A percentile compares a stretch with the other conserved stretches of the same genome.
phyloP scores from a whole-genome alignment of 2,888 invertebrate genomes.

The Erynnis tages region DNA sequence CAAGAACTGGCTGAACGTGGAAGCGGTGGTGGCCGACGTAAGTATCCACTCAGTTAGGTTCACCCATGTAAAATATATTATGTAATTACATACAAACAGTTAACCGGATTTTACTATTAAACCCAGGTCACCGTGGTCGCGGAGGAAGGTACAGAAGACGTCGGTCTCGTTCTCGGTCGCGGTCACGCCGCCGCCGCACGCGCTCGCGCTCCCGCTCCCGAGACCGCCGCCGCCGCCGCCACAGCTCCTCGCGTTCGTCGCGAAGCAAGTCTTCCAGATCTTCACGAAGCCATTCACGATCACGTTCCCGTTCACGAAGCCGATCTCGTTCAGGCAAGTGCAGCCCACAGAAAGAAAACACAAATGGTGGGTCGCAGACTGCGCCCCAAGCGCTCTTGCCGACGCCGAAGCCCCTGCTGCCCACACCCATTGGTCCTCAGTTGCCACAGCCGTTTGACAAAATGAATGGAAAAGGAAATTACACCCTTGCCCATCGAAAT shows the following conservation, averaged over 20 bases:
- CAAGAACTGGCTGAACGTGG: constrained; percentile 85
- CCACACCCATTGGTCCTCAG: constrained; percentile 61
- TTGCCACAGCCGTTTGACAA: constrained; percentile 45
- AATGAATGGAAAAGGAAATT: constrained; percentile 44
- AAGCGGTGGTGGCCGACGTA: constrained; percentile 76
- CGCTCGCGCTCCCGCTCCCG: constrained; percentile 63
- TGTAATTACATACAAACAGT: no score
- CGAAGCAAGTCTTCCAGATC: constrained; percentile 70
- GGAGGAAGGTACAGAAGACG: constrained; percentile 63
- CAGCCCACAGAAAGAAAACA: constrained; percentile 65
- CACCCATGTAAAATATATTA: no score
- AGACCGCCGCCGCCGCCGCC: constrained; percentile 68
- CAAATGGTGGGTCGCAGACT: constrained; percentile 53
- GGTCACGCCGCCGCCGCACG: constrained; percentile 54
- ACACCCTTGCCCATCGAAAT: constrained; percentile 42
- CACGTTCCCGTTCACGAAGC: constrained; percentile 71
- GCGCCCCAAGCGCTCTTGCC: constrained; percentile 50
- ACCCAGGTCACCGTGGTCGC: constrained; percentile 66
- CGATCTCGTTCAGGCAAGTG: constrained; percentile 80
- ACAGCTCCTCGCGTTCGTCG: constrained; percentile 70
- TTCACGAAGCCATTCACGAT: constrained; percentile 57
- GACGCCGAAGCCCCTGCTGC: constrained; percentile 49
- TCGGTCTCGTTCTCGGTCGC: constrained; percentile 47
- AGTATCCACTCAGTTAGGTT: no score
- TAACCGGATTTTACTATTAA: no score